Base-by-base conservation (phyloP, 2,888 invertebrate genomes). In the Syrphus vitripennis region DNA sequence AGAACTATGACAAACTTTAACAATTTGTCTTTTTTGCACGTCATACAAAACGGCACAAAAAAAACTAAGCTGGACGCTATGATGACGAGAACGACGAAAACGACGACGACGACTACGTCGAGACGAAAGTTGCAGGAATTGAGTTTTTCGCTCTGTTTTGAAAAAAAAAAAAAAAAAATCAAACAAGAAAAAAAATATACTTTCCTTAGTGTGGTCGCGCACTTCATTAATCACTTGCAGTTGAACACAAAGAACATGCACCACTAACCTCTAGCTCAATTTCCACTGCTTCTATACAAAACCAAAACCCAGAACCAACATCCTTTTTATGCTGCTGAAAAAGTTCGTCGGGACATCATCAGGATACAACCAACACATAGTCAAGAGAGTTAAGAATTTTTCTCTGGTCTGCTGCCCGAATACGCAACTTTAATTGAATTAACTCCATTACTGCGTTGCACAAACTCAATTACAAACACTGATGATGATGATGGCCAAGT, bases 401-500 rank as follows among this genome's bases (percentile, higher is more conserved):
- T 48, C 74, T 24, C 50, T 50, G 63, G 63, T 48, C 82, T 48
- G 42, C 50, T 65, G 69, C 63, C 69, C 74, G 74, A 57, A 77
- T 82, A 86, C 86, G 86, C 82, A 86, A 82, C 86, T 78, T 77
- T 86, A 86, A 86, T 86, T 86, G 74, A 86, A 86, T 86, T 86
- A 82, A 82, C 76, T 84, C 69, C 81, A 81, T 84, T 84, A 80
- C 81, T 76, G 76, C 80, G 84, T 76, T 31, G 57, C 59, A 61
- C 71, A 72, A 69, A 81, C 76, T 77, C 76, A 81, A 72, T 84
- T 81, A 84, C 40, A 50, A 63, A 26, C 59, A 59, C 21, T 59
- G 59, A 37, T 59, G 59, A 59, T 59, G 34, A 50, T 26, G 50
- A 50, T 50, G 50, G 50, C 14, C 48, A 50, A 3, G 24, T 12